These are phyloP conservation scores for Tribolium freemani DNA, from an alignment of 2,888 invertebrate species.

Conservation along the genomic window DNA sequence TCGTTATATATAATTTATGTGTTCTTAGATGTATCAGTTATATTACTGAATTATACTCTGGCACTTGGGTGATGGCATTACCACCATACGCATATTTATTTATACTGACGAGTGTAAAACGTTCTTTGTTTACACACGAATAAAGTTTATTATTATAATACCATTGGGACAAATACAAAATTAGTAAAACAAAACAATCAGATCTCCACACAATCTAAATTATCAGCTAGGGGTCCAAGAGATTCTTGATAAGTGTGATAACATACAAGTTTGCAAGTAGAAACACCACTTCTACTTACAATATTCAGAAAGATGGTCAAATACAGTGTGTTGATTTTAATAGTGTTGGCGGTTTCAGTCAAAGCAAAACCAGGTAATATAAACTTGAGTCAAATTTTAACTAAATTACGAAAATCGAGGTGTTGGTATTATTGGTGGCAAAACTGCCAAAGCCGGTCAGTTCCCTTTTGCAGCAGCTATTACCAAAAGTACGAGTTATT, in stretches of 20 bases:
- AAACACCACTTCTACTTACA: not conserved
- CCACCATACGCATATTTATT: too few relatives aligned
- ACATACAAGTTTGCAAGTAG: not conserved
- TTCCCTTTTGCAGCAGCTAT: conserved; percentile 20
- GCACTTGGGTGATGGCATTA: too few relatives aligned
- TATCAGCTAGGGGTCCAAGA: not conserved
- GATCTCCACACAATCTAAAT: not conserved
- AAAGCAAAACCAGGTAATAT: not conserved
- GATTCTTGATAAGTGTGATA: not conserved
- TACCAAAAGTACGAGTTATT: not conserved
- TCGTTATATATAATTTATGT: too few relatives aligned
- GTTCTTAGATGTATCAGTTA: too few relatives aligned
- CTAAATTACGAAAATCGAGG: not conserved
- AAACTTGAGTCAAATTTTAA: not conserved
- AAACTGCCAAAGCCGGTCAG: not conserved
- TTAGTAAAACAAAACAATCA: not conserved
- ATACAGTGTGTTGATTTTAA: not conserved
- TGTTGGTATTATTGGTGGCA: conserved; percentile 21
- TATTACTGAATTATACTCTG: too few relatives aligned
- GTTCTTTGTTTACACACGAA: too few relatives aligned
- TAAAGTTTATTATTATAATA: too few relatives aligned
- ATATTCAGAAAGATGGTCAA: not conserved
- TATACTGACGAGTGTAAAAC: too few relatives aligned
- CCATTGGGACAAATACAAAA: too few relatives aligned
- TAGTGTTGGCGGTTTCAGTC: not conserved